Conservation (phyloP, 1,140 invertebrate species). For the Cyclargus thomasi region DNA sequence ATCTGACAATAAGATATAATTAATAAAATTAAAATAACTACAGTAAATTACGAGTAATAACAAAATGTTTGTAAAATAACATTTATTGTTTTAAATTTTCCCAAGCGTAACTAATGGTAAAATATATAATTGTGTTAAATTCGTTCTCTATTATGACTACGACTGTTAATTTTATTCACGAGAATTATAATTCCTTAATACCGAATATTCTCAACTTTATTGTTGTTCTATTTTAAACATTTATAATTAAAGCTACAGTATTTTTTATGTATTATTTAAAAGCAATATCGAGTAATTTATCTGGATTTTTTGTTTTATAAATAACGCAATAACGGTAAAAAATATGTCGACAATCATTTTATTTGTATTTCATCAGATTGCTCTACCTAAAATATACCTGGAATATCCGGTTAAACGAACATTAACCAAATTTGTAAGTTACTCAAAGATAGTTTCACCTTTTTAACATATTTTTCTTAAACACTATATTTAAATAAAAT, state of each 20-base stretch:
- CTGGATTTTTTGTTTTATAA: constrained; percentile 22
- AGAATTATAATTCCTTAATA: background rate
- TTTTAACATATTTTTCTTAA: too few species aligned
- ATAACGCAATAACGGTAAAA: constrained; percentile 14
- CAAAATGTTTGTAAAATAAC: background rate
- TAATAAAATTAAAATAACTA: background rate
- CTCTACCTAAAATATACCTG: too few species aligned
- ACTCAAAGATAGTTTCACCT: too few species aligned
- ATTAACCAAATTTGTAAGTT: too few species aligned
- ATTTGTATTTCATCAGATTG: background rate
- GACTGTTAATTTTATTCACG: constrained; percentile 15
- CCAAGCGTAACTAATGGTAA: constrained; percentile 2
- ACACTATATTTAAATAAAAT: too few species aligned
- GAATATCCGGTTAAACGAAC: too few species aligned
- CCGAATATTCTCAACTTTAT: background rate
- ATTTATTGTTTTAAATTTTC: constrained; percentile 4
- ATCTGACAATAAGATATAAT: background rate
- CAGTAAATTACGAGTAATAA: background rate
- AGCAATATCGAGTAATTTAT: constrained; percentile 19
- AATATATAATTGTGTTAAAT: constrained; percentile 8
- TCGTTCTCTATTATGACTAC: constrained; percentile 12
- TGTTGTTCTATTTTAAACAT: background rate
- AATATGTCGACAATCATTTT: background rate
- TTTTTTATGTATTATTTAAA: constrained; percentile 17
- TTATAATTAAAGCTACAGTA: background rate